A percentile compares a stretch with the other conserved stretches of the same genome.
These are phyloP conservation scores for Ariolimax columbianus DNA, from an alignment of 2,888 invertebrate species.

Conservation along the genomic window DNA sequence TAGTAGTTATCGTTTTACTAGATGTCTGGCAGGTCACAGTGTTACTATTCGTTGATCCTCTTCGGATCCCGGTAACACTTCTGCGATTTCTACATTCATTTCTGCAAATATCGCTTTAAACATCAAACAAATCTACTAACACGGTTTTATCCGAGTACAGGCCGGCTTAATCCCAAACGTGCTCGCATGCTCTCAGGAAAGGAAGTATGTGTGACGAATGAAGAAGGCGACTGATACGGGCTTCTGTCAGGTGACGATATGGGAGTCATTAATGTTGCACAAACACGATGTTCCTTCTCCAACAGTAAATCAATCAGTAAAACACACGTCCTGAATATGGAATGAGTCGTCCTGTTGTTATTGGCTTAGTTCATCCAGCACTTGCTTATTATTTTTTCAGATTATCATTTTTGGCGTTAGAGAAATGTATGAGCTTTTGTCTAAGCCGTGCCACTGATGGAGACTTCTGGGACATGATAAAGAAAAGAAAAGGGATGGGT, in stretches of 20 bases:
- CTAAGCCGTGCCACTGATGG: constrained; percentile 11
- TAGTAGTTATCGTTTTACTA: too few species aligned
- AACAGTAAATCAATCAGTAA: not conserved
- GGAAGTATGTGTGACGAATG: not conserved
- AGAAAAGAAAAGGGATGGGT: too few species aligned
- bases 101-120: not conserved
- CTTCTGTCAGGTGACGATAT: not conserved
- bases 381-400: not conserved
- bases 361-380: not conserved
- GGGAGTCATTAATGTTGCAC: not conserved
- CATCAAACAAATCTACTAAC: not conserved
- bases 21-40: too few species aligned
- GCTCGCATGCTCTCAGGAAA: not conserved
- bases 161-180: too few species aligned
- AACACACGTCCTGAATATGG: not conserved
- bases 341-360: not conserved
- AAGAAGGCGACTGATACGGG: not conserved
- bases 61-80: too few species aligned
- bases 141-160: too few species aligned
- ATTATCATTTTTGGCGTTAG: not conserved
- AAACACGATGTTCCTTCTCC: not conserved
- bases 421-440: not conserved
- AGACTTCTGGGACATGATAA: too few species aligned
- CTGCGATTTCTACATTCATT: too few species aligned
- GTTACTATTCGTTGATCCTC: too few species aligned